Percentiles rank a stretch among this genome's conserved stretches.
These are phyloP conservation scores for Prunella strophiata DNA, from an alignment of 2,797 vertebrate genomes.

Conservation along the genomic window DNA sequence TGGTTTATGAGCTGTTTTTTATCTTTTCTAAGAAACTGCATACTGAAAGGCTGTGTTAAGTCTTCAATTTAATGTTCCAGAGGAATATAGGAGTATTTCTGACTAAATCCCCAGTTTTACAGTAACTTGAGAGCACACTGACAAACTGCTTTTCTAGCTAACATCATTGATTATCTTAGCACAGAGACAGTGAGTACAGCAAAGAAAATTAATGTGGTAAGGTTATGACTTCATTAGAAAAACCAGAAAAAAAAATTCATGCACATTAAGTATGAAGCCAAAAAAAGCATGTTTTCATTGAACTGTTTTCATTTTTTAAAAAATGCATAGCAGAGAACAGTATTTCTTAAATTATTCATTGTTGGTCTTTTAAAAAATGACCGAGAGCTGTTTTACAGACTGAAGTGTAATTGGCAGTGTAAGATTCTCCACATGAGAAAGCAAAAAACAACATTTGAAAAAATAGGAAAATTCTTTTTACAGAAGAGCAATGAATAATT, in stretches of 20 bases:
- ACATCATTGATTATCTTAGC: neutral
- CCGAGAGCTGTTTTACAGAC: neutral
- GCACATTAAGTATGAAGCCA: neutral
- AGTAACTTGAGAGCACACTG: neutral
- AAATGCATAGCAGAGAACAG: neutral
- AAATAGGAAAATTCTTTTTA: neutral
- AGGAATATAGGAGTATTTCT: neutral
- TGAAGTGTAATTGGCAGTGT: neutral
- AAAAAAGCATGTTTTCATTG: neutral
- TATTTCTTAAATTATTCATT: neutral
- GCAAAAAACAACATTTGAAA: neutral
- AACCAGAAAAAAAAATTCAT: conserved; percentile 3
- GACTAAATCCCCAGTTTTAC: neutral
- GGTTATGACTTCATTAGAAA: conserved; percentile 20
- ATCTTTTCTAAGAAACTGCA: neutral
- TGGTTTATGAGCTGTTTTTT: neutral
- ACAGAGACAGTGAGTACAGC: neutral
- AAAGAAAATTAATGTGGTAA: conserved; percentile 30
- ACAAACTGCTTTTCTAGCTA: neutral
- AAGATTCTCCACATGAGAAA: neutral
- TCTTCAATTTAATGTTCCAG: conserved; percentile 1
- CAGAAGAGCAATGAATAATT: neutral
- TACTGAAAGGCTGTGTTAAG: neutral
- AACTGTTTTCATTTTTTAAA: neutral
- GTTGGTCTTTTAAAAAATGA: neutral